Base-by-base conservation (phyloP, 2,113 vertebrate species). In the Nothobranchius kuhntae region DNA sequence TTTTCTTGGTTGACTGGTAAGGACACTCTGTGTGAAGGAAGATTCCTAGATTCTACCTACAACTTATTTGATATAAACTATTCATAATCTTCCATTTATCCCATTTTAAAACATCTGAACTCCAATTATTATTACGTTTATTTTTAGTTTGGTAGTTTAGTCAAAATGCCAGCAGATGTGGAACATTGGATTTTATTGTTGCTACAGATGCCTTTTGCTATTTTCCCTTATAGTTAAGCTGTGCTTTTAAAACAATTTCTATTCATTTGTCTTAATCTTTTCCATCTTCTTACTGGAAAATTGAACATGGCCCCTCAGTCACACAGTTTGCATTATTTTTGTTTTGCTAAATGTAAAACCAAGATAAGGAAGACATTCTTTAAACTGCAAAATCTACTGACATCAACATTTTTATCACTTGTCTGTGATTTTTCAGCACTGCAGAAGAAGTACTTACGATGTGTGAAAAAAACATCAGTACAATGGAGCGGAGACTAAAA, bases 231-330 rank as follows among this genome's bases (percentile, higher is more conserved):
- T 36, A 8, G 45, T 40, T 46, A 9, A 47, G 21, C 58, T 47
- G 6, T 26, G 42, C 21, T 65, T 55, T 61, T 50, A 61, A 44
- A 36, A 61, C 47, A 59, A n/a, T 69, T 30, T 30, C 62, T 30
- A n/a, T 12, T 24, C 6, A 58, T 40, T 68, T 44, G 61, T 79
- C 35, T 65, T 77, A 52, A 61, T 42, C 26, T 68, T 78, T 81
- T 56, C 80, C 66, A 35, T 36, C 17, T 53, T 77, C 77, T 76
- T 53, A 76, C 52, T 54, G 10, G 44, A 35, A 69, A 50, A 65
- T 58, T 30, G 59, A 84, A 77, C 14, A 63, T 48, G 42, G 68
- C 74, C 40, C 47, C 5, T 42, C 26, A 65, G 24, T 67, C 50
- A 76, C 52, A 64, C 42, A 6, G 54, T 36, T 50, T 56, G 36